Evolutionary conservation across 2,113 vertebrate genomes (phyloP).

Genomic region (Orcinus orca): DNA sequence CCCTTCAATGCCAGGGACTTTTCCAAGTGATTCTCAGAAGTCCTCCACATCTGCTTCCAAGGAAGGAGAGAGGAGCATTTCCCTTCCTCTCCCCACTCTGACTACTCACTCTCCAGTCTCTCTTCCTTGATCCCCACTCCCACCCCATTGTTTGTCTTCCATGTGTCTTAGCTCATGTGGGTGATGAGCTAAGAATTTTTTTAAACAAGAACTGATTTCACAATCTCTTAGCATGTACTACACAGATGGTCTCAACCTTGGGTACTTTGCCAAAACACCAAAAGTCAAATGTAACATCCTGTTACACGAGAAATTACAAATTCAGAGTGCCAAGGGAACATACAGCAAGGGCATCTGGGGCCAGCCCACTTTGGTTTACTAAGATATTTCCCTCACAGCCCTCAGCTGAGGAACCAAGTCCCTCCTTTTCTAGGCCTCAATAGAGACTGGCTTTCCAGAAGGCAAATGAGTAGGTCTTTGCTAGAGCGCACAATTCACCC

Average conservation of each 20-base stretch:
- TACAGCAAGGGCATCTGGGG: not conserved
- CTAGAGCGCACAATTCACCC: not conserved
- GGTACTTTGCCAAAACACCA: slow-evolving; percentile 39
- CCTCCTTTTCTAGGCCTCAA: not conserved
- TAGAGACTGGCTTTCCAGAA: not conserved
- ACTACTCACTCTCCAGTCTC: not conserved
- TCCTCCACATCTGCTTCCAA: not conserved
- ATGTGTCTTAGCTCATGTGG: not conserved
- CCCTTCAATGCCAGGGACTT: not conserved
- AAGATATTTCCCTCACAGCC: not conserved
- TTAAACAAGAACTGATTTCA: slow-evolving; percentile 33
- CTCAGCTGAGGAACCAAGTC: not conserved
- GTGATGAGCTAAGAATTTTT: not conserved
- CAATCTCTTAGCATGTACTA: not conserved
- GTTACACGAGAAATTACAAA: slow-evolving; percentile 8
- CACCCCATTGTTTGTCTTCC: not conserved
- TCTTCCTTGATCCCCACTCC: not conserved
- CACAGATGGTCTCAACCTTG: slow-evolving; percentile 38
- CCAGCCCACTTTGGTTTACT: not conserved
- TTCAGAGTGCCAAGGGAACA: not conserved
- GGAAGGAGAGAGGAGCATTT: not conserved
- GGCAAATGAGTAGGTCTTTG: not conserved
- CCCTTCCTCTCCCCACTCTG: not conserved
- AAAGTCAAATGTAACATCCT: slow-evolving; percentile 38
- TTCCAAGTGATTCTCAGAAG: slow-evolving; percentile 36